Evolutionary conservation across 1,140 invertebrate genomes (phyloP).

Genomic region (Euura saliciscinereae): DNA sequence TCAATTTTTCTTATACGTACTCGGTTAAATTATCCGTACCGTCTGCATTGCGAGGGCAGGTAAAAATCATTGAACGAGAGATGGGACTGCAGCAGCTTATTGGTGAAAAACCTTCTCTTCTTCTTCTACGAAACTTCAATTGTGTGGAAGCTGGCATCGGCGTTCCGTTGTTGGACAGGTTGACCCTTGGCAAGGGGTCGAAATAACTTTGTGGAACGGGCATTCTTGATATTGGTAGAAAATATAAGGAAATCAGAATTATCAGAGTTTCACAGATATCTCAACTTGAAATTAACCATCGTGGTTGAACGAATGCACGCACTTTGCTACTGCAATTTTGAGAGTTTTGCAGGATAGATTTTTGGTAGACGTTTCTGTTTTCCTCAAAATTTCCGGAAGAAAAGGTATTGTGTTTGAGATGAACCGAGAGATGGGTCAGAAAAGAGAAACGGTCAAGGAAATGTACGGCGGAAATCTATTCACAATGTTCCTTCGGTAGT

Average conservation of each 20-base stretch:
- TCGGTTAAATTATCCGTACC: not conserved
- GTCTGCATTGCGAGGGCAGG: not conserved
- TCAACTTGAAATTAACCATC: too few relatives aligned
- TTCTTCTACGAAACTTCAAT: not conserved
- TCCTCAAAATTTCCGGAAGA: not conserved
- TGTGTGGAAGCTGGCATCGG: not conserved
- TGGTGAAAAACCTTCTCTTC: not conserved
- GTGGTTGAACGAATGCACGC: too few relatives aligned
- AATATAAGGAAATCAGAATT: too few relatives aligned
- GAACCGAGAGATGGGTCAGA: not conserved
- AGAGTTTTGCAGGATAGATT: too few relatives aligned
- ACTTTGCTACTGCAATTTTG: too few relatives aligned
- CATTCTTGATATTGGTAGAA: too few relatives aligned
- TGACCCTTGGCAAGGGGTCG: not conserved
- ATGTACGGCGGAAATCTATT: not conserved
- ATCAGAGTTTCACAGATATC: too few relatives aligned
- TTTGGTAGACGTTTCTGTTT: not conserved
- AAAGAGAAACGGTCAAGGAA: not conserved
- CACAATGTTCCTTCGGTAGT: not conserved
- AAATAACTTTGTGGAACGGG: not conserved
- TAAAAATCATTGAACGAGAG: not conserved
- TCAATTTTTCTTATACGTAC: too few relatives aligned
- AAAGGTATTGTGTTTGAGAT: not conserved
- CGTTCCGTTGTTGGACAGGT: not conserved
- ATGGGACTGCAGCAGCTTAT: not conserved